phyloP scores from a whole-genome alignment of 35 echinoderm and acorn worm genomes.

The Hemicentrotus pulcherrimus region DNA sequence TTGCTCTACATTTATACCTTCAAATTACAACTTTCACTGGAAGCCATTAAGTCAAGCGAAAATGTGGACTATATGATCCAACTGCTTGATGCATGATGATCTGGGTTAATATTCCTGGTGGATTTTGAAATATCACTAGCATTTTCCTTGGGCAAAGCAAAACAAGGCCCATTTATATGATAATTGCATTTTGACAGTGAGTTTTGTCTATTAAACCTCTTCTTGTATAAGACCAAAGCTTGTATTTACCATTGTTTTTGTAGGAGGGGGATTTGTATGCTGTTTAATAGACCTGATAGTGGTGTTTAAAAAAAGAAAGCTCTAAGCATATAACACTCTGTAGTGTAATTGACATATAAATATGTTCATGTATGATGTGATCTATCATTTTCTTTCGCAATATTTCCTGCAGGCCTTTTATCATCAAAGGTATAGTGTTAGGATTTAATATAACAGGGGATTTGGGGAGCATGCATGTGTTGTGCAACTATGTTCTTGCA shows the following conservation, averaged over 20 bases:
- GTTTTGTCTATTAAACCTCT: not conserved
- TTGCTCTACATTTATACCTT: not conserved
- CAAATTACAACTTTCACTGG: not conserved
- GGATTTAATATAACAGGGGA: too few species aligned
- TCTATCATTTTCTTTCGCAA: too few species aligned
- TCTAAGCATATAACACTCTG: not conserved
- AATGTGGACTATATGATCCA: not conserved
- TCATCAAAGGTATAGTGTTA: too few species aligned
- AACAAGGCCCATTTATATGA: not conserved
- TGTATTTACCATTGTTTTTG: not conserved
- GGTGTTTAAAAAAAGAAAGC: not conserved
- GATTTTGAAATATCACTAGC: not conserved
- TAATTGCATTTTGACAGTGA: not conserved
- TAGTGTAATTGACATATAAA: not conserved
- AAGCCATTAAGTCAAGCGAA: not conserved
- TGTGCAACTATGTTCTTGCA: not conserved
- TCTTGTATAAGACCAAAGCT: not conserved
- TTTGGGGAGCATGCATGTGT: too few species aligned
- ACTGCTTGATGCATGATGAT: not conserved
- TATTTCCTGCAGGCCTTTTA: too few species aligned
- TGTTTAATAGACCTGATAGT: not conserved
- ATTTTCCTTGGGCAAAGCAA: not conserved
- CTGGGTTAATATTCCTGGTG: not conserved
- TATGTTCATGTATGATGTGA: too few species aligned
- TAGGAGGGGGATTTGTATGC: not conserved